phyloP scores from a whole-genome alignment of 2,113 vertebrate genomes.

The Tapirus terrestris region DNA sequence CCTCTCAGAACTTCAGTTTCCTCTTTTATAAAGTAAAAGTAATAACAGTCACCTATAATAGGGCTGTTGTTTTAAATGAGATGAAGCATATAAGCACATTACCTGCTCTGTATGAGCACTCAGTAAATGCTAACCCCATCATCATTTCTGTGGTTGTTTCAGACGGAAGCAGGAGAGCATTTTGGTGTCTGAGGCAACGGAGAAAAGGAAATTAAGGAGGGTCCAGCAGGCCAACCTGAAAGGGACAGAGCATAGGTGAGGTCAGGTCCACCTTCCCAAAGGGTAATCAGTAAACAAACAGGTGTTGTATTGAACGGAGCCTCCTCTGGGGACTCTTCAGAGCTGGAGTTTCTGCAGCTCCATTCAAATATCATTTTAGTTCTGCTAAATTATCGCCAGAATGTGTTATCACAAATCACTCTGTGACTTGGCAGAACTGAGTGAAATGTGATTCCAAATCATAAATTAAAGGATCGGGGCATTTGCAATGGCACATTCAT shows the following conservation, averaged over 20 bases:
- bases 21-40: background rate
- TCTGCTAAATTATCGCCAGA: constrained; percentile 66
- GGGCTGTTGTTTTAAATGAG: background rate
- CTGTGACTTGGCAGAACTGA: constrained; percentile 65
- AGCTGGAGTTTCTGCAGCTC: background rate
- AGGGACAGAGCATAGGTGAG: background rate
- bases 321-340: background rate
- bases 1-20: constrained; percentile 3
- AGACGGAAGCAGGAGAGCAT: background rate
- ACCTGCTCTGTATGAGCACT: background rate
- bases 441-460: constrained; percentile 64
- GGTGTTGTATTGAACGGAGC: background rate
- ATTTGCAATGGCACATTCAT: constrained; percentile 55
- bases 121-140: background rate
- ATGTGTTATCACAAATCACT: constrained; percentile 68
- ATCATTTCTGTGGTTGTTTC: background rate
- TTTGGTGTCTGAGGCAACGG: background rate
- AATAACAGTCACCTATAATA: background rate
- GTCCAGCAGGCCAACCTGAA: background rate
- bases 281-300: background rate
- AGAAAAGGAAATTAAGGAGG: background rate
- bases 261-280: background rate
- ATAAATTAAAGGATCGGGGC: constrained; percentile 56
- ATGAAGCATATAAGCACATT: background rate
- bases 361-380: constrained; percentile 29